Conservation (phyloP, 2,113 vertebrate genomes). For the Phoxinus phoxinus region DNA sequence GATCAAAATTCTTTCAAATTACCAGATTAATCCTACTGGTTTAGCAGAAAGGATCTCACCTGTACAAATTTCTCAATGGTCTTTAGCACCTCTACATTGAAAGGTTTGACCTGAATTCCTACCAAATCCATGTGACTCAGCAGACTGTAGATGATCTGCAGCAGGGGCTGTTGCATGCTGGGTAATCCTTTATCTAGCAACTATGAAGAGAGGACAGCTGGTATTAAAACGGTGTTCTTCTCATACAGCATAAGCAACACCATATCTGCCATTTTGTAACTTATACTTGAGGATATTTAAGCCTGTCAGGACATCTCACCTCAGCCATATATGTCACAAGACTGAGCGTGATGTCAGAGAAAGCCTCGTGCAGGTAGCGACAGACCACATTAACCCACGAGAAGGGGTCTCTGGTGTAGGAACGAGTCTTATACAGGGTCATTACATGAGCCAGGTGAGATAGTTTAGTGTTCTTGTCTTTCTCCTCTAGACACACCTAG, state of each 20-base stretch:
- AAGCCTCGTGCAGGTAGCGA: constrained; percentile 97
- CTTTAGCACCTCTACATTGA: constrained; percentile 94
- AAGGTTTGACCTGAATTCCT: constrained; percentile 90
- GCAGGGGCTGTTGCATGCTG: constrained; percentile 93
- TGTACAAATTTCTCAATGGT: constrained; percentile 98
- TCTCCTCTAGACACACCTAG: constrained; percentile 95
- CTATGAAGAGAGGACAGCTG: constrained; percentile 66
- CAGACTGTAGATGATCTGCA: constrained; percentile 96
- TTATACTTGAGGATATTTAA: background rate
- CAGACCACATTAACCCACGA: constrained; percentile 98
- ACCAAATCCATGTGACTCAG: constrained; percentile 96
- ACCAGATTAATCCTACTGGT: background rate
- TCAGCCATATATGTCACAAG: constrained; percentile 98
- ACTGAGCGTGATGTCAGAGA: constrained; percentile 89
- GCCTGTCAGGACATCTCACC: constrained; percentile 70
- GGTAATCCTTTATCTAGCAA: constrained; percentile 96
- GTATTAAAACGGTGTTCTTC: background rate
- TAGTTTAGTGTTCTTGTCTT: constrained; percentile 95
- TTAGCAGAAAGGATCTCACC: constrained; percentile 58
- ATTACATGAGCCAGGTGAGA: constrained; percentile 97
- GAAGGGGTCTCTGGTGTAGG: constrained; percentile 93
- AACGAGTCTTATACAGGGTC: constrained; percentile 97
- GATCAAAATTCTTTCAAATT: background rate
- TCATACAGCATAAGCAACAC: background rate
- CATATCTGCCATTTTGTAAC: background rate